Percentiles rank a stretch among this genome's conserved stretches.
These are phyloP conservation scores for Amblyteles armatorius DNA, from an alignment of 2,888 invertebrate species.

Conservation along the genomic window DNA sequence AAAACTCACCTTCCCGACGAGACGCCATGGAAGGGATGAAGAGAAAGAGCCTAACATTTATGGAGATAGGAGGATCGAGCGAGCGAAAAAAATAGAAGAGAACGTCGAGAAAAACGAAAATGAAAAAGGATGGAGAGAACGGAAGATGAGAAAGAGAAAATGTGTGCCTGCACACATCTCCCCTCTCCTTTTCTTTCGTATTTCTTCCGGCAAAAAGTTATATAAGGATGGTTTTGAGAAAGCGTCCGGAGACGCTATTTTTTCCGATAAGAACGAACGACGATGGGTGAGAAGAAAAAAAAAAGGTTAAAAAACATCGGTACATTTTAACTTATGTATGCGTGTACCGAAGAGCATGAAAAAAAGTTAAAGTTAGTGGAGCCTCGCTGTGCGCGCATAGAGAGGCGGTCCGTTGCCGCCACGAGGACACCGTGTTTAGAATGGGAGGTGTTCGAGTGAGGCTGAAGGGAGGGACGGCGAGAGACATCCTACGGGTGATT, in stretches of 20 bases:
- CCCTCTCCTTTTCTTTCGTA: conserved; percentile 3
- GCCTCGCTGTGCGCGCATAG: neutral
- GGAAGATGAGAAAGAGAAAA: conserved; percentile 24
- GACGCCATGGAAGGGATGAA: conserved; percentile 62
- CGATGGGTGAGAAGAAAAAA: conserved; percentile 2
- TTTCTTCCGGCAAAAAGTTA: conserved; percentile 35
- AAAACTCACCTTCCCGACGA: conserved; percentile 67
- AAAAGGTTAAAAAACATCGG: conserved; percentile 31
- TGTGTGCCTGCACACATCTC: conserved; percentile 53
- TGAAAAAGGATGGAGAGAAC: conserved; percentile 41
- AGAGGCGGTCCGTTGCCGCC: neutral
- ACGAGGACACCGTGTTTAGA: conserved; percentile 11
- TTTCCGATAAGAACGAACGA: conserved; percentile 7
- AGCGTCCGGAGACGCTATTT: neutral
- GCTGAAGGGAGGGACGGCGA: conserved; percentile 25
- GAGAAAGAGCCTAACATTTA: conserved; percentile 64
- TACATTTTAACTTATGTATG: conserved; percentile 13
- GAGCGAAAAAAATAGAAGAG: conserved; percentile 57
- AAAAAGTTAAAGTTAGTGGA: neutral
- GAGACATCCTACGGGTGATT: conserved; percentile 71
- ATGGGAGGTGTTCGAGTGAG: neutral
- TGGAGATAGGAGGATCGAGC: conserved; percentile 64
- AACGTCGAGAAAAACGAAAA: conserved; percentile 43
- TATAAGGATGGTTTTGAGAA: conserved; percentile 48
- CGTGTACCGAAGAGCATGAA: neutral